A percentile compares a stretch with the other conserved stretches of the same genome.
phyloP scores from a whole-genome alignment of 2,888 invertebrate species.

The Punctoribates punctum region DNA sequence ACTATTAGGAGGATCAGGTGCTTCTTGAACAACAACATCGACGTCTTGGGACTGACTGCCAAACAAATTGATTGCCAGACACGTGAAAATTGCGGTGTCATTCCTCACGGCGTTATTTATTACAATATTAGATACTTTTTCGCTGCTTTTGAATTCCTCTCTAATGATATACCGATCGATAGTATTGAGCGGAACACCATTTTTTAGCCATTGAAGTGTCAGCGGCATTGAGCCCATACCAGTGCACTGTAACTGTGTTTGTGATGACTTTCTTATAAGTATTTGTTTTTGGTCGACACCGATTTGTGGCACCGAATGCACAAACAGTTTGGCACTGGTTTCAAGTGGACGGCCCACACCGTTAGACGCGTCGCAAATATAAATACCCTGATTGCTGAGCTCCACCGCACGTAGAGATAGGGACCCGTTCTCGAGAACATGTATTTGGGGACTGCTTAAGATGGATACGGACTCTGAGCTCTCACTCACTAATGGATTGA shows the following conservation, averaged over 20 bases:
- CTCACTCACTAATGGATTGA: not conserved
- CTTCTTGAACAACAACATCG: slow-evolving; percentile 49
- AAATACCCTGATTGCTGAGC: slow-evolving; percentile 53
- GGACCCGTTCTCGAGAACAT: slow-evolving; percentile 48
- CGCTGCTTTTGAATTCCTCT: slow-evolving; percentile 47
- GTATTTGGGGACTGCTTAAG: slow-evolving; percentile 44
- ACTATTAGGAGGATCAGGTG: slow-evolving; percentile 52
- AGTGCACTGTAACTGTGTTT: slow-evolving; percentile 76
- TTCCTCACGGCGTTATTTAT: slow-evolving; percentile 37
- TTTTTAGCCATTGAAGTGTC: slow-evolving; percentile 78
- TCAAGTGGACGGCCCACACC: slow-evolving; percentile 50
- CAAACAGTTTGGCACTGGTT: slow-evolving; percentile 40
- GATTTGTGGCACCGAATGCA: slow-evolving; percentile 42
- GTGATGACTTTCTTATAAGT: slow-evolving; percentile 53
- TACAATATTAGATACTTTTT: slow-evolving; percentile 36
- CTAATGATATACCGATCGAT: slow-evolving; percentile 28
- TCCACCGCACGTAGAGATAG: slow-evolving; percentile 50
- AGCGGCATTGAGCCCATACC: slow-evolving; percentile 71
- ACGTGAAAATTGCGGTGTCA: slow-evolving; percentile 40
- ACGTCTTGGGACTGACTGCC: slow-evolving; percentile 30
- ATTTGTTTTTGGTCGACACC: slow-evolving; percentile 48
- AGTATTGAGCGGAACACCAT: slow-evolving; percentile 58
- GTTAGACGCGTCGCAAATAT: slow-evolving; percentile 54
- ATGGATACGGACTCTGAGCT: slow-evolving; percentile 40
- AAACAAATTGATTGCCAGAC: slow-evolving; percentile 40